Base-by-base conservation (phyloP, 2,113 vertebrate species). In the Cairina moschata region DNA sequence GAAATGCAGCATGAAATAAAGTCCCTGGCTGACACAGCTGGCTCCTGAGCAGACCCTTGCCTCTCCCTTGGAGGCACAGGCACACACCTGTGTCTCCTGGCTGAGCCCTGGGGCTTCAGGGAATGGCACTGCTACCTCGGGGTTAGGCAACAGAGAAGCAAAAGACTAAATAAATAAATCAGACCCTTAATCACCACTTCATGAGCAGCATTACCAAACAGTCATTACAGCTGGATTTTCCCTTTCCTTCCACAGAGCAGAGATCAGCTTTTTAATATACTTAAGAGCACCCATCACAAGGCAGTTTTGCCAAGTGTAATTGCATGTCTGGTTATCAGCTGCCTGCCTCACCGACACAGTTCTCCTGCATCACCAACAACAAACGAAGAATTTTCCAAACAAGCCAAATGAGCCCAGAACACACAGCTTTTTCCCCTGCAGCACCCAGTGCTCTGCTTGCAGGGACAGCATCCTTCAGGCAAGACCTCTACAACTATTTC, bases 381-480 rank as follows among this genome's bases (percentile, higher is more conserved):
- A 56, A 73, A 65, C 7, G 29, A 29, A 67, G 62, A 68, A 68
- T 2, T 29, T 38, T n/a, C 36, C 40, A 52, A 66, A 29, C 60
- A 25, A 38, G 50, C 20, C 42, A 56, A 42, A 34, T 23, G 46
- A 73, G 34, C 23, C 59, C n/a, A 34, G 25, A 21, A 34, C 25
- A 48, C 38, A 17, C 36, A 63, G 3, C 65, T 9, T 13, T 29
- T 20, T 52, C 50, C 22, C 23, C 50, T 52, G 50, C 23, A 28
- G 55, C 34, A 58, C 48, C 12, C 4, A 26, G 32, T 13, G 15
- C 32, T 74, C 46, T 54, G 21, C 63, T 40, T 21, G 38, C 38
- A 89, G 95, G 81, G 56, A 74, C 72, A 86, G 65, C 87, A 65
- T 92, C 95, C 94, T 93, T 92, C 90, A 28, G 82, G 94, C 93